Conservation (phyloP, 2,888 invertebrate species). For the Limulus polyphemus region DNA sequence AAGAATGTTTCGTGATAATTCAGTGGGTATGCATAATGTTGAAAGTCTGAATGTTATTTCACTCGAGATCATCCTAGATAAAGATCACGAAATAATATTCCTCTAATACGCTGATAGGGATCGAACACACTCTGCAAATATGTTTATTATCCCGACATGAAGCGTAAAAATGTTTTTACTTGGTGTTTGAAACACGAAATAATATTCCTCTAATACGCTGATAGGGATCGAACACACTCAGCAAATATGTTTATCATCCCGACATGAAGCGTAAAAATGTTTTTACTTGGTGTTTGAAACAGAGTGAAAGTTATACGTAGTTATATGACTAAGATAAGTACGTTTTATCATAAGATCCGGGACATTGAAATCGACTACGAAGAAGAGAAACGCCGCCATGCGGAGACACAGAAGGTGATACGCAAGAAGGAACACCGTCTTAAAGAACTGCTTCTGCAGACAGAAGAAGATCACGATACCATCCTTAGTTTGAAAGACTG, state of each 20-base stretch:
- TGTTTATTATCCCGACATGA: not conserved
- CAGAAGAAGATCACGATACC: slow-evolving; percentile 94
- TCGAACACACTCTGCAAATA: no score
- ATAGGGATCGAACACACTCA: no score
- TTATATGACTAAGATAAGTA: no score
- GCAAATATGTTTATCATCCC: no score
- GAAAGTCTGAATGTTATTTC: no score
- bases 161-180: not conserved
- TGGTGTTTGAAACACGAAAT: not conserved
- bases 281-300: not conserved
- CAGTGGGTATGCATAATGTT: no score
- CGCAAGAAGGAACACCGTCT: slow-evolving; percentile 96
- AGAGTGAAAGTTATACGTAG: not conserved
- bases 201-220: no score
- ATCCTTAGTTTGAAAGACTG: slow-evolving; percentile 74
- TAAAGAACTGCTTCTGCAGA: slow-evolving; percentile 88
- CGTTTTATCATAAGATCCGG: slow-evolving; percentile 47
- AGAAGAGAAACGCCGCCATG: slow-evolving; percentile 92
- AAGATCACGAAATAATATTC: no score
- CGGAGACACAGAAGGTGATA: slow-evolving; percentile 90
- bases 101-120: no score
- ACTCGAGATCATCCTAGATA: no score
- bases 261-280: not conserved
- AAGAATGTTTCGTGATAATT: no score
- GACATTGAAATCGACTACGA: slow-evolving; percentile 88